phyloP scores from a whole-genome alignment of 2,113 vertebrate genomes.

The Nothobranchius furzeri region DNA sequence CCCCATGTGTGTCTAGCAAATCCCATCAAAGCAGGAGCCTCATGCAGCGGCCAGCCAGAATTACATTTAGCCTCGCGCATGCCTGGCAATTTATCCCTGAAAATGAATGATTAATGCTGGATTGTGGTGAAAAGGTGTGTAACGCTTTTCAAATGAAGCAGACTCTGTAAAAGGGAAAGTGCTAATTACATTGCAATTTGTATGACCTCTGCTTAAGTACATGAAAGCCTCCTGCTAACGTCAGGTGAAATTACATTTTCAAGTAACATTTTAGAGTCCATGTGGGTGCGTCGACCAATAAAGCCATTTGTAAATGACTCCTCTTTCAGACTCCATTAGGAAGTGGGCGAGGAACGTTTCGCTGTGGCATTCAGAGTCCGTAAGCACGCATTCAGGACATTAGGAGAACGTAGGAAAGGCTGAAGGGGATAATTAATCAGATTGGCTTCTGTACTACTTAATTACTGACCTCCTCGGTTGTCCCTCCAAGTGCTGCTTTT shows the following conservation, averaged over 20 bases:
- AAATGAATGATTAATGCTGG: constrained; percentile 67
- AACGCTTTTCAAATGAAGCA: constrained; percentile 70
- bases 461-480: constrained; percentile 79
- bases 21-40: constrained; percentile 44
- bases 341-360: constrained; percentile 68
- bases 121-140: constrained; percentile 69
- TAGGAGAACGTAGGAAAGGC: constrained; percentile 62
- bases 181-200: constrained; percentile 73
- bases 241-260: constrained; percentile 80
- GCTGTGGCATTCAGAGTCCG: constrained; percentile 78
- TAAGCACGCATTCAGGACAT: constrained; percentile 79
- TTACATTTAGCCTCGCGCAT: constrained; percentile 60
- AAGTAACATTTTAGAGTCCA: constrained; percentile 78
- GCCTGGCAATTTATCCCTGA: constrained; percentile 48
- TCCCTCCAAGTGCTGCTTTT: constrained; percentile 75
- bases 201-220: constrained; percentile 74
- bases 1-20: constrained; percentile 41
- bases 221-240: constrained; percentile 76
- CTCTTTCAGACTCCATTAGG: constrained; percentile 81
- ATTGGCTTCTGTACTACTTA: constrained; percentile 82
- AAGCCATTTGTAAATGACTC: constrained; percentile 82
- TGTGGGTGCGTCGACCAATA: constrained; percentile 78
- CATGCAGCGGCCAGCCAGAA: constrained; percentile 47
- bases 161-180: constrained; percentile 63
- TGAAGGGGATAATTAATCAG: constrained; percentile 78